Base-by-base conservation (phyloP, 1,140 invertebrate genomes). In the Drosophila lini region DNA sequence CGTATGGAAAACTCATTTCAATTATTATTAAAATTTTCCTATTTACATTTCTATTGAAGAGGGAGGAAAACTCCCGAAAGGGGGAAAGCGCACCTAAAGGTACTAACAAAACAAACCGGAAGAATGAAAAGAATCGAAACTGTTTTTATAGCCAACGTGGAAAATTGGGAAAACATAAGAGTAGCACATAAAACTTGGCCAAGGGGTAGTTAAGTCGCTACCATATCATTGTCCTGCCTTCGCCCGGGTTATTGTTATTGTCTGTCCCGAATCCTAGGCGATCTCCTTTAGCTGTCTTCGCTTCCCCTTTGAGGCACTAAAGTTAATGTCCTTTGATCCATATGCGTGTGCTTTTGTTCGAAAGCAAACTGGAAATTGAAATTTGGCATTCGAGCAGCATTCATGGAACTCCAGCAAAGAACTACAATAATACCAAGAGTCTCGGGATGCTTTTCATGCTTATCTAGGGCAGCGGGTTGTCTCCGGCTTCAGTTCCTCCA, bases 11-110 rank as follows among this genome's bases (percentile, higher is more conserved):
- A 86, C 60, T 50, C 74, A 86, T 90, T 89, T 90, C 81, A 85
- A 89, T 89, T 90, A 85, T 90, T 79, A 90, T 88, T 84, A 81
- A 80, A 88, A 90, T 88, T 90, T 81, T 34, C 28, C 22, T 85
- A 89, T 89, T 89, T 89, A 89, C 84, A 90, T 89, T 89, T 86
- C 86, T 77, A 89, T 89, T 86, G 86, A 90, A 83, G 28, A 9
- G 41, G 42, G 10, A 48, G 38, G 31, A 28, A 36, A 57, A 50
- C 28, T 40, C 13, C 22, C 15, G 3, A 16, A 42, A 32, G n/a
- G 44, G 60, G 31, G 65, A 83, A 63, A 69, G 57, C 60, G 78
- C 60, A 71, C 65, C 78, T 61, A 58, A 58, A 55, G 56, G 41
- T 48, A 34, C 68, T 70, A 70, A 71, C 48, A 71, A 70, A 71